Evolutionary conservation across 1,140 invertebrate species (phyloP).

Genomic region (Leptonema lineaticorne): DNA sequence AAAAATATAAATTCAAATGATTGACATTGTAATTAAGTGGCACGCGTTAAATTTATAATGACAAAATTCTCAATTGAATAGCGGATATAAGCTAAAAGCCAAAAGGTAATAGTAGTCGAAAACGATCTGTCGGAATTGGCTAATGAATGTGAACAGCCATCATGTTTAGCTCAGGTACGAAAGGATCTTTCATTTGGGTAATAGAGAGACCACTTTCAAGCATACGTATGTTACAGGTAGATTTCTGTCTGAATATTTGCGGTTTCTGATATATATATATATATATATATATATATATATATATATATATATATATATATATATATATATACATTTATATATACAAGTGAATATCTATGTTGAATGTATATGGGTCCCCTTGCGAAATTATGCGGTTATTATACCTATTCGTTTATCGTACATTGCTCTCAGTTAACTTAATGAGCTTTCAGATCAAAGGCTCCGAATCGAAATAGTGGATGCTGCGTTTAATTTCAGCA

Average conservation of each 20-base stretch:
- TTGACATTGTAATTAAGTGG: no score
- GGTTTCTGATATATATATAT: no score
- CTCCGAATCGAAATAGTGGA: neutral
- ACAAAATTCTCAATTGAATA: neutral
- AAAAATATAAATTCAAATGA: no score
- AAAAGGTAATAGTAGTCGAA: no score
- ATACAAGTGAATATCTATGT: no score
- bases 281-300: no score
- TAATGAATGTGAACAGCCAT: conserved; percentile 14
- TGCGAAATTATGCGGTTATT: neutral
- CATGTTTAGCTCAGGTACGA: neutral
- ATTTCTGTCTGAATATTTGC: neutral
- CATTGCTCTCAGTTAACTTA: neutral
- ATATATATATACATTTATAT: no score
- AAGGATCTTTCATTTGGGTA: neutral
- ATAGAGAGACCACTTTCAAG: neutral
- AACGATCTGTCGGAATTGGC: neutral
- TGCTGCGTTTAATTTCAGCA: neutral
- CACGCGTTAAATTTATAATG: neutral
- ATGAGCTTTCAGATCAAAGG: neutral
- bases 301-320: no score
- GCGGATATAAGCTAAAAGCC: neutral
- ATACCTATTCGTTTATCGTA: neutral
- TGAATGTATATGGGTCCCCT: neutral
- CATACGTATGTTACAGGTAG: neutral